phyloP scores from a whole-genome alignment of 2,113 vertebrate species.

The Sander vitreus region DNA sequence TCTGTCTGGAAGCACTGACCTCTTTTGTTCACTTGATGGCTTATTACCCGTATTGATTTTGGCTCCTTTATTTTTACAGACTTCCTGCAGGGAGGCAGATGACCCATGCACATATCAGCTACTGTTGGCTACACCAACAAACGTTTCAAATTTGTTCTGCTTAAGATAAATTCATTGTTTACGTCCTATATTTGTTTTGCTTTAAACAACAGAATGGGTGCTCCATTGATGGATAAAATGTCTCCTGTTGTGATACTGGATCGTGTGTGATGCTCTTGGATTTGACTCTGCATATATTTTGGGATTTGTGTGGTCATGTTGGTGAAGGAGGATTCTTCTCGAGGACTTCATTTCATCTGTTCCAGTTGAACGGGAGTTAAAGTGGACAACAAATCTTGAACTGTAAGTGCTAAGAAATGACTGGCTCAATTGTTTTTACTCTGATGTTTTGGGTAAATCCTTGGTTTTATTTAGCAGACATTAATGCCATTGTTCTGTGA shows the following conservation, averaged over 20 bases:
- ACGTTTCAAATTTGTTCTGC: not conserved
- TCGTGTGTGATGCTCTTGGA: conserved; percentile 3
- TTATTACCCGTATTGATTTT: conserved; percentile 79
- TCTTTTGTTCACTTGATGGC: conserved; percentile 74
- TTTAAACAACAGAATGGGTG: not conserved
- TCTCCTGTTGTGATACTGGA: not conserved
- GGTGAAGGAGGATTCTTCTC: conserved; percentile 4
- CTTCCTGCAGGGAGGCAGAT: conserved; percentile 70
- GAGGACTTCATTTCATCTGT: not conserved
- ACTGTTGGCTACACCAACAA: conserved; percentile 28
- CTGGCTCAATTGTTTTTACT: not conserved
- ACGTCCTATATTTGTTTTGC: not conserved
- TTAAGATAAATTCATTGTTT: not conserved
- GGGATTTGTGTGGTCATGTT: not conserved
- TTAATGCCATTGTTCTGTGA: not conserved
- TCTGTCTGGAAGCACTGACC: conserved; percentile 77
- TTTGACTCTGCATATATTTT: not conserved
- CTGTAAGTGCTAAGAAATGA: conserved; percentile 33
- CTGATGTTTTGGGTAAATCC: not conserved
- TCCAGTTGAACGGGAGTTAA: conserved; percentile 4
- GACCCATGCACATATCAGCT: conserved; percentile 68
- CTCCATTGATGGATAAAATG: conserved; percentile 4
- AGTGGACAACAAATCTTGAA: not conserved
- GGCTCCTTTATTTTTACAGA: conserved; percentile 63
- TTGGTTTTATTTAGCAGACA: not conserved